Evolutionary conservation across 2,797 vertebrate genomes (phyloP), one percentile per base, ranked within the genome.

Genomic region (Tenualosa thibaudeaui): DNA sequence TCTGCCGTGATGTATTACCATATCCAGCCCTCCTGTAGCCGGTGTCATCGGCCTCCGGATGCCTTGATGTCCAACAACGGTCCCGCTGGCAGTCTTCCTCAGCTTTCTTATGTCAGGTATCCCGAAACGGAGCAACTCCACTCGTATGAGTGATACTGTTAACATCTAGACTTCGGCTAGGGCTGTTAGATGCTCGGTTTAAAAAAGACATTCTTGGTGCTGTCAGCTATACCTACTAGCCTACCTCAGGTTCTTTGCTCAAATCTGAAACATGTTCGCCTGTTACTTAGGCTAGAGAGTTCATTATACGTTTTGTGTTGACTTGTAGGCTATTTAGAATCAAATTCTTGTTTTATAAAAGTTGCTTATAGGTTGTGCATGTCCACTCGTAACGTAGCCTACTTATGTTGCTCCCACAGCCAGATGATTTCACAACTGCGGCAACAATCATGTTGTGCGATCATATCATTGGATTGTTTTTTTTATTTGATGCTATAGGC

Each of bases 41-140:
- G 90, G 0, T 95, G 83, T 65, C 91, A 91, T 68, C 88, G 58
- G 3, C 90, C 92, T 78, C 87, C 91, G 40, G 54, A 90, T 6
- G 89, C 94, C 46, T 81, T 95, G 60, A 89, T 95, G 4, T 91
- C 94, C 4, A 93, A 93, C 87, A 90, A 85, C 88, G 91, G 89
- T 1, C 87, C 83, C 8, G 85, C 91, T 4, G 93, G 92, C 49
- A 90, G 90, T 46, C 71, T 46, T 19, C 37, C 15, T 6, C 71
- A 78, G 19, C 40, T 22, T 3, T 22, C 71, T 9, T 78, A 78
- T 46, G 71, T 9, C 71, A 78, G 40, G 71, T 78, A 78, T 78
- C 71, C 71, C 40, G 71, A 78, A 19, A 78, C 40, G 40, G 71
- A 78, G 71, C 71, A 46, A 9, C 40, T 22, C 5, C 71, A 78